phyloP scores from a whole-genome alignment of 1,140 invertebrate species.

The Aricia agestis region DNA sequence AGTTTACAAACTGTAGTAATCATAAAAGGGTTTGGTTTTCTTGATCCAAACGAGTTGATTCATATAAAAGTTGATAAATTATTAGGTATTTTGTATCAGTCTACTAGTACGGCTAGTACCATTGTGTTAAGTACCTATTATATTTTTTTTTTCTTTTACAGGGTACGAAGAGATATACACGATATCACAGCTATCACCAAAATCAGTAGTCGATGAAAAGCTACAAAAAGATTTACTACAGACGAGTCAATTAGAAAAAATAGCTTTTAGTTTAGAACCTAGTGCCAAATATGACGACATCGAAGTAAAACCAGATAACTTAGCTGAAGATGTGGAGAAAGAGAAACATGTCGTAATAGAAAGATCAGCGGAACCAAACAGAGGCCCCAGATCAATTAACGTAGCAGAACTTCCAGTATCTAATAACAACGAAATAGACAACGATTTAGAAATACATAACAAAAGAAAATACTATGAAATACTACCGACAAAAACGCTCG shows the following conservation, averaged over 20 bases:
- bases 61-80: too few species aligned
- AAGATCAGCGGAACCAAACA: conserved; percentile 59
- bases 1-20: background rate
- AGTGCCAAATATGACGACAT: conserved; percentile 56
- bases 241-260: conserved; percentile 57
- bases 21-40: too few species aligned
- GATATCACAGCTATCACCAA: conserved; percentile 78
- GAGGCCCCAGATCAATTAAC: conserved; percentile 62
- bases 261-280: conserved; percentile 67
- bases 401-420: conserved; percentile 57
- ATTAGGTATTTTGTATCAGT: too few species aligned
- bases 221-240: conserved; percentile 39
- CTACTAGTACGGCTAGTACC: too few species aligned
- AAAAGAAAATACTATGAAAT: conserved; percentile 70
- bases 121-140: too few species aligned
- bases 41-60: too few species aligned
- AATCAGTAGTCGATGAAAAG: conserved; percentile 57
- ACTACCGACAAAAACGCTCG: conserved; percentile 64
- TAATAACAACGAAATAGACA: conserved; percentile 67
- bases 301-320: conserved; percentile 46
- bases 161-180: conserved; percentile 74
- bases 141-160: conserved; percentile 56
- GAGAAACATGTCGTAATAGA: conserved; percentile 53
- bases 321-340: conserved; percentile 37
- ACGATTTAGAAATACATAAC: conserved; percentile 65